Conservation (phyloP, 2,888 invertebrate genomes). For the Siphlonurus alternatus region DNA sequence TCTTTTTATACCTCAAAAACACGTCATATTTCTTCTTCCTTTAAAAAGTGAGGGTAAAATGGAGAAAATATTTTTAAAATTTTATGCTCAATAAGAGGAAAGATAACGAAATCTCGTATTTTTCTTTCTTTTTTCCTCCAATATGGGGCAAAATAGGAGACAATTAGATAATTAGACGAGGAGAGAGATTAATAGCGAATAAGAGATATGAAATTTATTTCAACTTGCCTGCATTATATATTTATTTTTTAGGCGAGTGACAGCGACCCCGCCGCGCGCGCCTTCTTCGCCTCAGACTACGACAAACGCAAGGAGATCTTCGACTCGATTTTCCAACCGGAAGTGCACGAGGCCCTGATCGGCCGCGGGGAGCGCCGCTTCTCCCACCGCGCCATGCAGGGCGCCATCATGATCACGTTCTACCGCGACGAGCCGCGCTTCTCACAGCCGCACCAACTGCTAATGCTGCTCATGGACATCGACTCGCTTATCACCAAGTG, state of each 20-base stretch:
- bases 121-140: slow-evolving; percentile 13
- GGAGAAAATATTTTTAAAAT: too few species aligned
- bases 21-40: too few species aligned
- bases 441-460: slow-evolving; percentile 91
- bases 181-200: too few species aligned
- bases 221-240: background rate
- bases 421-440: slow-evolving; percentile 95
- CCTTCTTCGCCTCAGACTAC: slow-evolving; percentile 27
- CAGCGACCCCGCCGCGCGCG: background rate
- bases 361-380: slow-evolving; percentile 77
- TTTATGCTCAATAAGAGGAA: slow-evolving; percentile 9
- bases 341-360: slow-evolving; percentile 66
- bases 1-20: slow-evolving; percentile 15
- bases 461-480: slow-evolving; percentile 91
- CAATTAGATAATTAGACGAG: too few species aligned
- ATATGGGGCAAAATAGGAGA: too few species aligned
- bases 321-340: slow-evolving; percentile 74
- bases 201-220: background rate
- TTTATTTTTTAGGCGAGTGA: background rate
- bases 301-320: slow-evolving; percentile 70
- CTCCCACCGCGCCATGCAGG: slow-evolving; percentile 82
- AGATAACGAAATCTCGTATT: slow-evolving; percentile 1
- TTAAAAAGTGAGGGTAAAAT: too few species aligned
- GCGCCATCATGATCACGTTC: slow-evolving; percentile 94
- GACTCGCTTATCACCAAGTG: slow-evolving; percentile 97